Base-by-base conservation (phyloP, 2,113 vertebrate genomes). In the Etheostoma cragini region DNA sequence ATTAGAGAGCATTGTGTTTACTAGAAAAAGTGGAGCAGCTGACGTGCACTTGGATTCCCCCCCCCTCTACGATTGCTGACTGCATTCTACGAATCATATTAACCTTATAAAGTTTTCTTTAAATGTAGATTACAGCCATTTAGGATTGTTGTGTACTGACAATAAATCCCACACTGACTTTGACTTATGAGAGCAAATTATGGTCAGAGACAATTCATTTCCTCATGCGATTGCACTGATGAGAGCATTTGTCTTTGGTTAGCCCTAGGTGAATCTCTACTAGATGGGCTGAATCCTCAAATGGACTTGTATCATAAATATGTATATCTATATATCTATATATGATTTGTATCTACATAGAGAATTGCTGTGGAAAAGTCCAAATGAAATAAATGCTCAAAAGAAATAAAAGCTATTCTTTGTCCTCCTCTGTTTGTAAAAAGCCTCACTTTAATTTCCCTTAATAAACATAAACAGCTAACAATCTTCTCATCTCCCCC, bases 111-210 rank as follows among this genome's bases (percentile, higher is more conserved):
- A 62, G 50, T 78, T 69, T 75, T n/a, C 78, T 65, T 66, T 73
- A 60, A 54, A 65, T 47, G 54, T 15, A 60, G n/a, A 66, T 65
- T 64, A 65, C 53, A 67, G 38, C 67, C 46, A 50, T 22, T 71
- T 4, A 33, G 69, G 45, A 14, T 22, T 65, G 76, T 63, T 69
- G 73, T 84, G 79, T 61, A 78, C 73, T 1, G 79, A 85, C 88
- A 90, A 93, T 91, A 85, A 91, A 90, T 90, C 79, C 87, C 81
- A 19, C 75, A 66, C 14, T 76, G 87, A 91, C 89, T 88, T 90
- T 91, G 91, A 94, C 87, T 89, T 92, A 93, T 94, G 81, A 81
- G 65, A 80, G 74, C 72, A 88, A 92, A 94, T 94, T 89, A 92
- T 82, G 84, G 80, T 73, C 84, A 85, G 81, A 91, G 81, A 88